These are phyloP conservation scores for Pseudoips prasinana DNA, from an alignment of 2,888 invertebrate genomes.

Conservation along the genomic window DNA sequence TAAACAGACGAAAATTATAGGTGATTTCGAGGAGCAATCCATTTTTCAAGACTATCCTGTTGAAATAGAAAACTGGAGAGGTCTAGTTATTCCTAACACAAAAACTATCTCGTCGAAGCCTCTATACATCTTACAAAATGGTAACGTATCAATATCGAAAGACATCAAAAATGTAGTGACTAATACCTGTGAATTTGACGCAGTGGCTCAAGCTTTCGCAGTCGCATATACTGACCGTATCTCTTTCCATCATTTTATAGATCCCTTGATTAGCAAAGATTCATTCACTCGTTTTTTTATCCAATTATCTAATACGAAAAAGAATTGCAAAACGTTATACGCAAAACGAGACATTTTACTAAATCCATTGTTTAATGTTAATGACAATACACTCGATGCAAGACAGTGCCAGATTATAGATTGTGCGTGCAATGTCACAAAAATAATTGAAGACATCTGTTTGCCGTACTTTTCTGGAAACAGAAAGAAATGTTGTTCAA, in stretches of 20 bases:
- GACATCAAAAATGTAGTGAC: constrained; percentile 6
- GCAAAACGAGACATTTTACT: constrained; percentile 5
- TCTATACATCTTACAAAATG: constrained; percentile 10
- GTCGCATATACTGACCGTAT: constrained; percentile 7
- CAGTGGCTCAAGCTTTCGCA: constrained; percentile 9
- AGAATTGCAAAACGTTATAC: constrained; percentile 5
- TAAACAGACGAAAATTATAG: constrained; percentile 2
- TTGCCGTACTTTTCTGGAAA: constrained; percentile 5
- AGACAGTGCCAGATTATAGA: constrained; percentile 8
- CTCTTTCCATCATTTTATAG: constrained; percentile 4
- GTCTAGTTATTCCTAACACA: constrained; percentile 7
- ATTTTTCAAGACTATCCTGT: constrained; percentile 8
- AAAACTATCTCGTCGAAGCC: constrained; percentile 6
- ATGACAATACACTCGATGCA: constrained; percentile 5
- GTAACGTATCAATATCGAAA: constrained; percentile 7
- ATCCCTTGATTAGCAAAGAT: constrained; percentile 8
- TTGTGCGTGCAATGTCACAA: constrained; percentile 11
- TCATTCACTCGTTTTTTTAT: constrained; percentile 8
- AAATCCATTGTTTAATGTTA: constrained; percentile 6
- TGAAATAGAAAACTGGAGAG: constrained; percentile 10
- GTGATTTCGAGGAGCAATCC: constrained; percentile 4
- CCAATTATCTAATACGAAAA: constrained; percentile 7
- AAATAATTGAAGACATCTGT: constrained; percentile 10
- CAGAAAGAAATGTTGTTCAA: constrained; percentile 9
- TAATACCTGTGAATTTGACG: constrained; percentile 11